phyloP scores from a whole-genome alignment of 2,113 vertebrate genomes.

The Spea multiplicata region DNA sequence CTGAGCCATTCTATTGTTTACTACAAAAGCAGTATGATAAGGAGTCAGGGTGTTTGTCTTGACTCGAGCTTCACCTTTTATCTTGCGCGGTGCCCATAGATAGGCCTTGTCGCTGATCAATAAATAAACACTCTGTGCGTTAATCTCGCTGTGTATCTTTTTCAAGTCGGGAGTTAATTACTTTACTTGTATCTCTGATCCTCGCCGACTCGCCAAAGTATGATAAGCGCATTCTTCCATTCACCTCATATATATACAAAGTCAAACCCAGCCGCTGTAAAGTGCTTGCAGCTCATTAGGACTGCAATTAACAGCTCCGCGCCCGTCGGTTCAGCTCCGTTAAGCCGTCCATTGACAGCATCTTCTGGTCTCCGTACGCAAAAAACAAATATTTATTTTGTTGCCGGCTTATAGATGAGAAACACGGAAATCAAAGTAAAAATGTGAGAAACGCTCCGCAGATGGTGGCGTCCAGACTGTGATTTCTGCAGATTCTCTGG shows the following conservation, averaged over 20 bases:
- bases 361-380: too few relatives aligned
- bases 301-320: constrained; percentile 25
- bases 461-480: not conserved
- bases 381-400: constrained; percentile 5
- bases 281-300: constrained; percentile 19
- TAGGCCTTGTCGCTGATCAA: too few relatives aligned
- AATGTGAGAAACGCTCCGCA: not conserved
- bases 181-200: not conserved
- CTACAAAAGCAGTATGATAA: too few relatives aligned
- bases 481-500: not conserved
- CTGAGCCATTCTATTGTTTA: too few relatives aligned
- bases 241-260: constrained; percentile 21
- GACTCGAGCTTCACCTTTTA: too few relatives aligned
- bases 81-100: too few relatives aligned
- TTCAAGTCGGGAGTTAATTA: not conserved
- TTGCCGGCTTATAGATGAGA: not conserved
- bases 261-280: not conserved
- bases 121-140: too few relatives aligned
- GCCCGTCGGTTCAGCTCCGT: constrained; percentile 12
- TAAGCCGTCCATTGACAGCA: not conserved
- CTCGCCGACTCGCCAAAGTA: not conserved
- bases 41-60: too few relatives aligned
- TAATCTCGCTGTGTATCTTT: too few relatives aligned
- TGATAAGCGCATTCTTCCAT: not conserved
- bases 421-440: not conserved